phyloP scores from a whole-genome alignment of 1,140 invertebrate genomes.

The Aporrectodea caliginosa region DNA sequence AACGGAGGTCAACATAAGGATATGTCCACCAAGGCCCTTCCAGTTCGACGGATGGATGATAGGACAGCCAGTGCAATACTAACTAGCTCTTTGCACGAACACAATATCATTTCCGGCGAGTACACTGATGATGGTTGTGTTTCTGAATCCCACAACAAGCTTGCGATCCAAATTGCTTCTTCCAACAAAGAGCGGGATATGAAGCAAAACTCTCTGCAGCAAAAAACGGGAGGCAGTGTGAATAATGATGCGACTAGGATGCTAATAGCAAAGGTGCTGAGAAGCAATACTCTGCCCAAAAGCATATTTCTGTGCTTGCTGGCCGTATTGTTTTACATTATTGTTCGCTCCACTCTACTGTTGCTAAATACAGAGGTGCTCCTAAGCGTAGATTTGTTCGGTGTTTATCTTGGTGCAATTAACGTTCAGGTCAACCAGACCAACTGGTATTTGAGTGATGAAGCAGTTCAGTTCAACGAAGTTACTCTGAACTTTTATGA shows the following conservation, averaged over 20 bases:
- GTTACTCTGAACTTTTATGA: conserved; percentile 27
- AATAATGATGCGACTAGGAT: not conserved
- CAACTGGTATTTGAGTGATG: conserved; percentile 29
- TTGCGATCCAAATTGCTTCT: too few species aligned
- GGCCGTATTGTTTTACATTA: conserved; percentile 15
- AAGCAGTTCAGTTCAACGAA: conserved; percentile 28
- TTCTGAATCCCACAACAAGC: not conserved
- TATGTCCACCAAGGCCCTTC: not conserved
- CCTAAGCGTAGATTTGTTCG: not conserved
- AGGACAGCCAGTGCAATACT: too few species aligned
- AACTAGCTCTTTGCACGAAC: too few species aligned
- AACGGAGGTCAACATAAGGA: not conserved
- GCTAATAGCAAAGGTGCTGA: not conserved
- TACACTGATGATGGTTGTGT: not conserved
- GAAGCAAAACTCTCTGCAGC: not conserved
- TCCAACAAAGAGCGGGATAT: not conserved
- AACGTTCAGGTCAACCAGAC: conserved; percentile 28
- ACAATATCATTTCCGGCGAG: not conserved
- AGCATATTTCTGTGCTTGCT: conserved; percentile 2
- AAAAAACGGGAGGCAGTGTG: not conserved
- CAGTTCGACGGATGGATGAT: too few species aligned
- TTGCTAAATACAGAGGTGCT: not conserved
- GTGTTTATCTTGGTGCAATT: conserved; percentile 4
- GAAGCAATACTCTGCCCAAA: conserved; percentile 18
- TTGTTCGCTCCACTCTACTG: not conserved